phyloP scores from a whole-genome alignment of 2,797 vertebrate species.

The Microcaecilia unicolor region DNA sequence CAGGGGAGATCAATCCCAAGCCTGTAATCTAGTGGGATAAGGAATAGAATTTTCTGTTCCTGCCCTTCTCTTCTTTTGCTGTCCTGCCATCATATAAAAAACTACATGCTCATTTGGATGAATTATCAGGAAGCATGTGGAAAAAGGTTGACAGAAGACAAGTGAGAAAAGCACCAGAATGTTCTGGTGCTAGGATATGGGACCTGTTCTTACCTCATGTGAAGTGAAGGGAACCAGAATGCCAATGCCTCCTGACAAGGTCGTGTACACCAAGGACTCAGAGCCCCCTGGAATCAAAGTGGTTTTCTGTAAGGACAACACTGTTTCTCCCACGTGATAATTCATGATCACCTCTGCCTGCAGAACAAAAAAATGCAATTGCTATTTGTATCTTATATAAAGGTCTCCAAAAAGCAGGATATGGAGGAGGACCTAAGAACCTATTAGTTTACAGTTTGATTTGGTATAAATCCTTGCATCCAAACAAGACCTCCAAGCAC shows the following conservation, averaged over 20 bases:
- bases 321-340: conserved; percentile 90
- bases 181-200: not conserved
- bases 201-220: conserved; percentile 77
- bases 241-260: conserved; percentile 89
- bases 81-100: no score
- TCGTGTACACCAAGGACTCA: conserved; percentile 93
- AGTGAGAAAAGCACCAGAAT: not conserved
- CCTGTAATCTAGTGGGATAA: no score
- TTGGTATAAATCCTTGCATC: no score
- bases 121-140: no score
- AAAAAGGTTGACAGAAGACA: no score
- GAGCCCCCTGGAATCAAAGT: conserved; percentile 94
- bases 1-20: no score
- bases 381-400: no score
- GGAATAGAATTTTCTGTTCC: no score
- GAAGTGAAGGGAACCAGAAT: conserved; percentile 96
- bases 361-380: conserved; percentile 7
- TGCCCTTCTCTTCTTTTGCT: no score
- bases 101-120: no score
- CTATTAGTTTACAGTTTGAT: no score
- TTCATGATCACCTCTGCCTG: conserved; percentile 95
- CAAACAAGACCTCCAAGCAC: no score
- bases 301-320: conserved; percentile 93
- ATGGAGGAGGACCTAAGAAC: not conserved
- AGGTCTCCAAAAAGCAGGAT: not conserved